These are phyloP conservation scores for Antheraea assamensis DNA, from an alignment of 2,888 invertebrate genomes.

Conservation along the genomic window DNA sequence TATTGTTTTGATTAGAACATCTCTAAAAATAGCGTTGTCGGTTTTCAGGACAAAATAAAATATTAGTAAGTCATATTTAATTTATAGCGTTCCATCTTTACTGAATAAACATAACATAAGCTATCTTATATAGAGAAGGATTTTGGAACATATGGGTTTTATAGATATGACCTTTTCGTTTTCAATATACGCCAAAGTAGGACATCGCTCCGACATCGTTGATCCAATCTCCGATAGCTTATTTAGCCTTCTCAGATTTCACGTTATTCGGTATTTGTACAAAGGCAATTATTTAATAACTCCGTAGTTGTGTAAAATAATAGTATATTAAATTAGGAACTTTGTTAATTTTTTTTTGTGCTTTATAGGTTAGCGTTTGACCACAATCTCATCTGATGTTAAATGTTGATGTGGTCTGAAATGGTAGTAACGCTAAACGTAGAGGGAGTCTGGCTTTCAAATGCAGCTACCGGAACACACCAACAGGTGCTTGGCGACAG, in stretches of 20 bases:
- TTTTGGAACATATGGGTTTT: constrained; percentile 3
- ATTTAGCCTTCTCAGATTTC: background rate
- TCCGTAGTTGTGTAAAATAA: no score
- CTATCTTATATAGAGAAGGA: background rate
- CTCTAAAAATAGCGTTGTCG: no score
- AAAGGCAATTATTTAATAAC: background rate
- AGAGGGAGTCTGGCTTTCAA: no score
- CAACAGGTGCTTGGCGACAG: no score
- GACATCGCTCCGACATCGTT: background rate
- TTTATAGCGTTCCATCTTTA: background rate
- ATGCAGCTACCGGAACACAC: no score
- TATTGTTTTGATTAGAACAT: background rate
- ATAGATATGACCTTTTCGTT: background rate
- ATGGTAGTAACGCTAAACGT: no score
- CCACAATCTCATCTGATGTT: no score
- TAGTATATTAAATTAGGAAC: no score
- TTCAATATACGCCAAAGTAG: background rate
- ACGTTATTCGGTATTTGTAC: background rate
- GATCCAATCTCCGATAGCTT: constrained; percentile 1
- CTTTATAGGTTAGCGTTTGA: no score
- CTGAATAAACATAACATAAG: background rate
- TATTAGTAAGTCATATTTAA: background rate
- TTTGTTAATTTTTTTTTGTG: no score
- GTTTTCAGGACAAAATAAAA: background rate
- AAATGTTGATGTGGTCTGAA: no score